These are phyloP conservation scores for Listronotus oregonensis DNA, from an alignment of 1,140 invertebrate genomes.

Conservation along the genomic window DNA sequence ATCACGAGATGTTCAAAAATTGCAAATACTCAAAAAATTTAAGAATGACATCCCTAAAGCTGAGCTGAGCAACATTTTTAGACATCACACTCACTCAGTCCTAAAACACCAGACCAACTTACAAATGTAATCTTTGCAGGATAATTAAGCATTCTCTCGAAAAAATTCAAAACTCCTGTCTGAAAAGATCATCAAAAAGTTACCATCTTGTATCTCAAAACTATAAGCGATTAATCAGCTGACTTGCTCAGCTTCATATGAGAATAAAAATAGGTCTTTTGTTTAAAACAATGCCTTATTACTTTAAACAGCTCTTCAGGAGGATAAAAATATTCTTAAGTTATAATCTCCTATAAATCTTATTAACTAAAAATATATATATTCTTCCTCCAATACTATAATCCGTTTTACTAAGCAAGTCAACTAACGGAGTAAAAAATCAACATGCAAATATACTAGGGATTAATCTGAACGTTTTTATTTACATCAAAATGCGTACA, in stretches of 20 bases:
- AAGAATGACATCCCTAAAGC: too few relatives aligned
- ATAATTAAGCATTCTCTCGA: conserved; percentile 1
- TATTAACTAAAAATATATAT: not conserved
- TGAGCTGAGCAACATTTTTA: too few relatives aligned
- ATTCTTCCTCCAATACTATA: not conserved
- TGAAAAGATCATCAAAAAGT: not conserved
- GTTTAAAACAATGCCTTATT: too few relatives aligned
- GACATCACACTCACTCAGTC: too few relatives aligned
- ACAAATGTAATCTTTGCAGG: too few relatives aligned
- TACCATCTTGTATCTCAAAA: conserved; percentile 38
- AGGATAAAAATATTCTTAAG: too few relatives aligned
- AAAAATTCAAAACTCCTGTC: conserved; percentile 23
- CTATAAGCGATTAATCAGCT: conserved; percentile 50
- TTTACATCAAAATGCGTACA: conserved; percentile 49
- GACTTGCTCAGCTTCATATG: conserved; percentile 2
- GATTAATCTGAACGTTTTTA: conserved; percentile 45
- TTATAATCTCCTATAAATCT: too few relatives aligned
- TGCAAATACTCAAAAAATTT: too few relatives aligned
- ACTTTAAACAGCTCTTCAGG: too few relatives aligned
- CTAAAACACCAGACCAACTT: too few relatives aligned
- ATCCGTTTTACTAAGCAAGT: conserved; percentile 20
- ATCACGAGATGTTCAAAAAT: too few relatives aligned
- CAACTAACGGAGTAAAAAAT: conserved; percentile 40
- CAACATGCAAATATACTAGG: conserved; percentile 51
- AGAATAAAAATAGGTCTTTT: too few relatives aligned